These are phyloP conservation scores for Myrmecophaga tridactyla DNA, from an alignment of 2,113 vertebrate species.

Conservation along the genomic window DNA sequence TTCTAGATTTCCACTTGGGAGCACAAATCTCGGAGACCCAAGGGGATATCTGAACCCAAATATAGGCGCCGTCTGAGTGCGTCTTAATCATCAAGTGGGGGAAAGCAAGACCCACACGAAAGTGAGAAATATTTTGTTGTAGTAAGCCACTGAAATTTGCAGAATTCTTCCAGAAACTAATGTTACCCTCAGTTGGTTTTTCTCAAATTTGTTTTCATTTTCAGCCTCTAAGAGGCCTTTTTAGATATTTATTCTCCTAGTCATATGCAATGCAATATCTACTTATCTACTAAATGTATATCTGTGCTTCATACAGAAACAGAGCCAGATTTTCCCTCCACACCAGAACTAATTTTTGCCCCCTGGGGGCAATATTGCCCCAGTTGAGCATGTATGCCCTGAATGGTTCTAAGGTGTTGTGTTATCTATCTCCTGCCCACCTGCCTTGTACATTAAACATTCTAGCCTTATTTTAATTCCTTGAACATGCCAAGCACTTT, in stretches of 20 bases:
- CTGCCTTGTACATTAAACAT: background rate
- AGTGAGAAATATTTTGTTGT: background rate
- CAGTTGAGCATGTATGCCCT: background rate
- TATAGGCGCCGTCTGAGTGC: background rate
- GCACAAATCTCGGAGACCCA: background rate
- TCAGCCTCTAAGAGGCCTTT: background rate
- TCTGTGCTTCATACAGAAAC: background rate
- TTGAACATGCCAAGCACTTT: background rate
- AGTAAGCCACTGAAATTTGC: background rate
- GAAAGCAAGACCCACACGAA: background rate
- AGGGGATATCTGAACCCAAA: background rate
- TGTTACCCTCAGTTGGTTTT: background rate
- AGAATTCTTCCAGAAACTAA: background rate
- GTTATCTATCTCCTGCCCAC: background rate
- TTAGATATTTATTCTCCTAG: background rate
- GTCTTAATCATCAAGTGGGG: background rate
- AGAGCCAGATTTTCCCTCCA: background rate
- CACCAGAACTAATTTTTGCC: background rate
- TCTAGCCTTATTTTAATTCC: background rate
- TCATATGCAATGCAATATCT: no score
- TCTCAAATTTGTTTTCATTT: background rate
- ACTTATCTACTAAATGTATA: background rate
- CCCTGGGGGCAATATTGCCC: conserved; percentile 20
- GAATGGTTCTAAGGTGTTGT: background rate
- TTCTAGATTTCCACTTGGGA: background rate